phyloP scores from a whole-genome alignment of 2,113 vertebrate species.

The Corydoras maculifer region DNA sequence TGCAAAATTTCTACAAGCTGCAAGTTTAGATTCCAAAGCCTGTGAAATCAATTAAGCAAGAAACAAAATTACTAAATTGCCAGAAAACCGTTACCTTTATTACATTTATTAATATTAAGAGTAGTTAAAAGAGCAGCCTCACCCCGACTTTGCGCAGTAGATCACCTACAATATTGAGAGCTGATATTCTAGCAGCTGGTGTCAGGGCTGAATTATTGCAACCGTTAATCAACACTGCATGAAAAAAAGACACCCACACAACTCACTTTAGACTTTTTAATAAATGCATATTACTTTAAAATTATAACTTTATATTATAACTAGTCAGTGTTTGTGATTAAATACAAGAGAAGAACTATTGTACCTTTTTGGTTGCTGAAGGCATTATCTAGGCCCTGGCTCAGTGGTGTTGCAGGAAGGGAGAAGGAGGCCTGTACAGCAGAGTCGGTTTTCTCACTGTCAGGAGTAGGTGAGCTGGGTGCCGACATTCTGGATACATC shows the following conservation, averaged over 20 bases:
- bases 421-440: constrained; percentile 86
- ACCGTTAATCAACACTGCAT: constrained; percentile 77
- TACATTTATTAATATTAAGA: neutral
- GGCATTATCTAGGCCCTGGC: constrained; percentile 82
- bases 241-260: constrained; percentile 1
- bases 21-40: constrained; percentile 95
- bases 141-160: constrained; percentile 96
- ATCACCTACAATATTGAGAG: constrained; percentile 96
- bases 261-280: too few species aligned
- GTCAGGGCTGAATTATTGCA: constrained; percentile 87
- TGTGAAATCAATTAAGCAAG: constrained; percentile 43
- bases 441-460: constrained; percentile 82
- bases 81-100: neutral
- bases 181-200: constrained; percentile 94
- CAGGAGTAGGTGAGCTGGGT: constrained; percentile 86
- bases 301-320: too few species aligned
- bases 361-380: constrained; percentile 82
- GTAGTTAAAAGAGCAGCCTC: constrained; percentile 51
- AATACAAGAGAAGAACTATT: neutral
- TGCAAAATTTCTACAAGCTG: constrained; percentile 91
- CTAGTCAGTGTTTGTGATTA: too few species aligned
- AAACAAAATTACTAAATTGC: neutral
- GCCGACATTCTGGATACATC: constrained; percentile 84
- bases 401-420: constrained; percentile 84
- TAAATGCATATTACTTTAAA: too few species aligned